Evolutionary conservation across 2,797 vertebrate species (phyloP).

Genomic region (Hemitrygon akajei): DNA sequence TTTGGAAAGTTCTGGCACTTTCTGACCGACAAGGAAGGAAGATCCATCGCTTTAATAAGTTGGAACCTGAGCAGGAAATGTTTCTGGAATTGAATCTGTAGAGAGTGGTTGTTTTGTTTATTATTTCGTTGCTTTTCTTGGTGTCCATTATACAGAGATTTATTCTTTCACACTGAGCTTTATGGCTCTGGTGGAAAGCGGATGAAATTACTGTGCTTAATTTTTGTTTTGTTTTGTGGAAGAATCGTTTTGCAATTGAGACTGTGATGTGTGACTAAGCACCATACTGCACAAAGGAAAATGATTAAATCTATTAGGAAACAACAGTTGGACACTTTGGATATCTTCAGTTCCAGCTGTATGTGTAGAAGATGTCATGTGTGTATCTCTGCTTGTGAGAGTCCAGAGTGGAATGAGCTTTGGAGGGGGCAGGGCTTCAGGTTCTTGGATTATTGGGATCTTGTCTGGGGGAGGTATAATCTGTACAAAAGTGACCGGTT

Average conservation of each 20-base stretch:
- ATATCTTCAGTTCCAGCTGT: background rate
- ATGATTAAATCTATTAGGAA: background rate
- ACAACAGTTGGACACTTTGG: background rate
- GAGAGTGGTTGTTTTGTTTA: background rate
- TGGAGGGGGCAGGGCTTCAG: background rate
- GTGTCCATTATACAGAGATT: background rate
- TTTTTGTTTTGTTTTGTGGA: conserved; percentile 3
- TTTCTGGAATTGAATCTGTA: background rate
- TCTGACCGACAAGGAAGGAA: background rate
- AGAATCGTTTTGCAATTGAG: background rate
- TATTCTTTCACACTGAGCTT: background rate
- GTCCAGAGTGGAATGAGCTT: background rate
- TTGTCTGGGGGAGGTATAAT: no score
- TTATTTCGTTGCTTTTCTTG: no score
- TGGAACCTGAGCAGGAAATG: background rate
- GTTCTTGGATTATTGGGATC: no score
- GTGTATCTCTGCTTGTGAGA: no score
- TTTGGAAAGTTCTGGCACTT: background rate
- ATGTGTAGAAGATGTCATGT: background rate
- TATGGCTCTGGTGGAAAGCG: background rate
- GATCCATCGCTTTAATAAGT: no score
- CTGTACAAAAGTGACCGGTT: no score
- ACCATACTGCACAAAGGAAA: background rate
- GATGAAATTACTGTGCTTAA: background rate
- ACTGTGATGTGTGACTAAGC: background rate